phyloP scores from a whole-genome alignment of 2,113 vertebrate genomes.

The Otis tarda region DNA sequence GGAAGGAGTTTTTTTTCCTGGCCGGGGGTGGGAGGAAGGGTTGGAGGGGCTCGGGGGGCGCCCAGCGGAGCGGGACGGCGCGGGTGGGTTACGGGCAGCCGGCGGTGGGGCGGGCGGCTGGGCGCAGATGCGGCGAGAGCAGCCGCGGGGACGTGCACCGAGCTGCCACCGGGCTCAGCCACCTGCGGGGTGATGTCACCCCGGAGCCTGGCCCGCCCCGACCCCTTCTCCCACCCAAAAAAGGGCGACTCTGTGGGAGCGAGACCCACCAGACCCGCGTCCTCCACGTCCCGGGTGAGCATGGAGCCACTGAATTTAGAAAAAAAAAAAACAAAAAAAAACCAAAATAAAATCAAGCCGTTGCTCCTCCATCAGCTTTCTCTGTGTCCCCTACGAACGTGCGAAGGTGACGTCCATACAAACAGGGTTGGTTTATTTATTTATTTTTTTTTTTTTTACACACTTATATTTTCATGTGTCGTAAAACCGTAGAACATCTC shows the following conservation, averaged over 20 bases:
- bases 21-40: background rate
- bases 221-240: background rate
- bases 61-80: fast-evolving
- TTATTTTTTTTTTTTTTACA: background rate
- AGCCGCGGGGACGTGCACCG: slow-evolving; percentile 8
- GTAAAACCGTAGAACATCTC: background rate
- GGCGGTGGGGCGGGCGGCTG: background rate
- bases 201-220: background rate
- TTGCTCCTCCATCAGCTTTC: background rate
- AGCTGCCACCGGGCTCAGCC: slow-evolving; percentile 53
- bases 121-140: slow-evolving; percentile 65
- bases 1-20: background rate
- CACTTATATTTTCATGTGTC: background rate
- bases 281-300: background rate
- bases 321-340: background rate
- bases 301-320: background rate
- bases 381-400: background rate
- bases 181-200: slow-evolving; percentile 61
- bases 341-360: background rate
- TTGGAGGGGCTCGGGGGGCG: background rate
- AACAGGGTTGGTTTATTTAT: background rate
- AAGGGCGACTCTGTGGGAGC: background rate
- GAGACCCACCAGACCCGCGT: background rate
- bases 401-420: background rate
- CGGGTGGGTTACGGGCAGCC: background rate